phyloP scores from a whole-genome alignment of 2,797 vertebrate genomes.

The Artibeus lituratus region DNA sequence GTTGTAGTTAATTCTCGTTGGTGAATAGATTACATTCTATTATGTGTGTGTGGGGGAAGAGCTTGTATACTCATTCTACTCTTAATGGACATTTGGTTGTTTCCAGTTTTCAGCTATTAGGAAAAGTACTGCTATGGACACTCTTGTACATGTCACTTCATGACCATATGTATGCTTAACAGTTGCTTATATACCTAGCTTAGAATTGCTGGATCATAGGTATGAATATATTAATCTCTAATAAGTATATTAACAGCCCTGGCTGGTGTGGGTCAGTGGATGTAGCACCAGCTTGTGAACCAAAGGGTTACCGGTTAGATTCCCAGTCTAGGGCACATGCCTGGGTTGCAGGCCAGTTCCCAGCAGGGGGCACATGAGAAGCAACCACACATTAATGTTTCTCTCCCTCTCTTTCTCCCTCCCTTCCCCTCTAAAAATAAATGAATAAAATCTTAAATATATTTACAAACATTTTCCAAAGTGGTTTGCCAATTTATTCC shows the following conservation, averaged over 20 bases:
- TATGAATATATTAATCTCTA: neutral
- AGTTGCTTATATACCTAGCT: neutral
- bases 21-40: neutral
- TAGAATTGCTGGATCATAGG: neutral
- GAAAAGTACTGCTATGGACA: neutral
- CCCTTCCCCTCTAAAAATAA: no score
- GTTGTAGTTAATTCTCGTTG: neutral
- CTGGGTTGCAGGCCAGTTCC: no score
- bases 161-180: neutral
- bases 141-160: neutral
- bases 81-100: neutral
- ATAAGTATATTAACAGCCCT: neutral
- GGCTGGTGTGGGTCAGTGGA: no score
- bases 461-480: neutral
- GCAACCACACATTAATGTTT: no score
- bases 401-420: no score
- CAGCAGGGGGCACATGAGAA: no score
- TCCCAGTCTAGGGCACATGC: no score
- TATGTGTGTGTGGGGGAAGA: neutral
- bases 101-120: neutral
- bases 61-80: neutral
- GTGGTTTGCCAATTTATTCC: neutral
- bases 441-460: neutral
- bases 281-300: no score
- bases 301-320: no score